Evolutionary conservation across 2,888 invertebrate species (phyloP).

Genomic region (Spilosoma lubricipeda): DNA sequence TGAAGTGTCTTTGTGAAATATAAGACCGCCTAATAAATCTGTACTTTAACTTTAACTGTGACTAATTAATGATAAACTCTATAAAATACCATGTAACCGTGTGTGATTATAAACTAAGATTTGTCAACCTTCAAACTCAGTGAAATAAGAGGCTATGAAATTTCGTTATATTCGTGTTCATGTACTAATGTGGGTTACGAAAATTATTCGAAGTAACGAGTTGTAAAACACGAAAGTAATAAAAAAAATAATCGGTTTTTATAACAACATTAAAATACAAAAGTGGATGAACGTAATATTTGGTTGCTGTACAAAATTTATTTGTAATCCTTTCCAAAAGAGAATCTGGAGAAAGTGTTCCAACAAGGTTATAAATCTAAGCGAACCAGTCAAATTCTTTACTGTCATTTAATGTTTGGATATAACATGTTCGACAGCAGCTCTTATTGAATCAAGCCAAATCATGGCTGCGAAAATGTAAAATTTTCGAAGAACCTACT

Average conservation of each 20-base stretch:
- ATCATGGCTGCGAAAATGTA: background rate
- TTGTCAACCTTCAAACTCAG: background rate
- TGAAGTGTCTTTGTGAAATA: background rate
- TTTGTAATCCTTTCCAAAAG: background rate
- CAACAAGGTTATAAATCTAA: constrained; percentile 10
- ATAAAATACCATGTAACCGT: background rate
- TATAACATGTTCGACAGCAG: background rate
- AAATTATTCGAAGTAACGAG: constrained; percentile 7
- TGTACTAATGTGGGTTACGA: background rate
- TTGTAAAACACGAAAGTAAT: constrained; percentile 5
- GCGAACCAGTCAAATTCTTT: constrained; percentile 27
- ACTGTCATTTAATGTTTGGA: background rate
- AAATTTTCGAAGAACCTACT: background rate
- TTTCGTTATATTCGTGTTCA: background rate
- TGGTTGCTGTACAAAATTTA: background rate
- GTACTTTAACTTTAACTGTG: background rate
- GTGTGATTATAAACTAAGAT: background rate
- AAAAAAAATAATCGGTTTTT: constrained; percentile 4
- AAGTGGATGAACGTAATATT: background rate
- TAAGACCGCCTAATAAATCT: background rate
- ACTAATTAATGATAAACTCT: background rate
- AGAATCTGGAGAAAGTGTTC: constrained; percentile 13
- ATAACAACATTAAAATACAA: background rate
- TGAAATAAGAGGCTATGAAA: background rate
- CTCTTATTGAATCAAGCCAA: background rate